Percentiles rank a stretch among this genome's conserved stretches.
Evolutionary conservation across 2,797 vertebrate genomes (phyloP).

Genomic region (Halcyon leucocephala): DNA sequence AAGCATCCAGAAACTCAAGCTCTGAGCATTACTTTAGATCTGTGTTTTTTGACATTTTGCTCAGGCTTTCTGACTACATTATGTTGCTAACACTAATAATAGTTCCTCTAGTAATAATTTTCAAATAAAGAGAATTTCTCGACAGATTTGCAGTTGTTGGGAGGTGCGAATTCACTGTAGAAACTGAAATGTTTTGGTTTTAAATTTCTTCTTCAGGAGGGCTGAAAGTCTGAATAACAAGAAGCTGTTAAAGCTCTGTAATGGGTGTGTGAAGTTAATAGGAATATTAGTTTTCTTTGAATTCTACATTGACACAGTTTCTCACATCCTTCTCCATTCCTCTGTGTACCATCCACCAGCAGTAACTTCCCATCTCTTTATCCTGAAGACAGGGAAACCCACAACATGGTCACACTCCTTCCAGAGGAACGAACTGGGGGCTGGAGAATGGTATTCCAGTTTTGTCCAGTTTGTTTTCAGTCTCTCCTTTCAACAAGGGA

Average conservation of each 20-base stretch:
- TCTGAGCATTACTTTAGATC: background rate
- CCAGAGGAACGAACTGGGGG: background rate
- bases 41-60: background rate
- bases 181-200: background rate
- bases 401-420: background rate
- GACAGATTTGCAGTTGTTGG: background rate
- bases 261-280: background rate
- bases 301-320: background rate
- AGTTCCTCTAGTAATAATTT: background rate
- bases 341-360: rapidly evolving
- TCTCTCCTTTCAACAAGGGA: background rate
- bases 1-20: background rate
- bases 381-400: background rate
- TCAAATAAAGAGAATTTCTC: background rate
- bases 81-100: background rate
- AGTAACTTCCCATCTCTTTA: background rate
- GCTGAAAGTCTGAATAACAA: background rate
- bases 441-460: background rate
- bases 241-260: background rate
- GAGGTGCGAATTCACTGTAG: background rate
- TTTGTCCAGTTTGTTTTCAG: background rate
- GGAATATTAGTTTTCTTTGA: background rate
- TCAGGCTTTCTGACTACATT: background rate
- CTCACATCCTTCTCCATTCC: background rate
- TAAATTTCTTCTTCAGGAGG: background rate